These are phyloP conservation scores for Lepidurus packardi DNA, from an alignment of 1,140 invertebrate species.

Conservation along the genomic window DNA sequence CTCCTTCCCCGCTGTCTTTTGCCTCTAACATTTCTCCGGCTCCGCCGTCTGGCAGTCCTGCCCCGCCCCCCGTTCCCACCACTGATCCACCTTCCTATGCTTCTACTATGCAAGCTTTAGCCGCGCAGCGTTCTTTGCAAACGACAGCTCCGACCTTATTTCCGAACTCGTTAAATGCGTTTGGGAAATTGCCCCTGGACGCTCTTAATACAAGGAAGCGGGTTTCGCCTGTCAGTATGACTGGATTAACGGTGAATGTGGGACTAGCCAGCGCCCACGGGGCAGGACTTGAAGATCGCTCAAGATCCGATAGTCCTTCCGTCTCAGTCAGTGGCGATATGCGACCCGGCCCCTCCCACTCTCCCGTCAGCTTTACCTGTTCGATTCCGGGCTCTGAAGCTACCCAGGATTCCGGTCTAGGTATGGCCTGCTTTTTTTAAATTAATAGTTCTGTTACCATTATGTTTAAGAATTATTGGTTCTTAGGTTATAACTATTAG, in stretches of 20 bases:
- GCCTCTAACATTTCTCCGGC: conserved; percentile 34
- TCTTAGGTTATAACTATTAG: too few relatives aligned
- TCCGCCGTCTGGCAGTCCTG: conserved; percentile 35
- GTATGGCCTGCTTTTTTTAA: conserved; percentile 10
- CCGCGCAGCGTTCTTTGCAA: conserved; percentile 20
- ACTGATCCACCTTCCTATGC: conserved; percentile 87
- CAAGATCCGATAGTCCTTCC: conserved; percentile 40
- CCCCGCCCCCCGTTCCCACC: conserved; percentile 51
- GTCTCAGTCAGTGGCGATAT: conserved; percentile 47
- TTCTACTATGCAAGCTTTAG: conserved; percentile 68
- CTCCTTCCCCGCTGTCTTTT: conserved; percentile 37
- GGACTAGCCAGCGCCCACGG: conserved; percentile 49
- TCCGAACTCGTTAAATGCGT: conserved; percentile 15
- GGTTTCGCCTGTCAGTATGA: conserved; percentile 46
- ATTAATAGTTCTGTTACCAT: too few relatives aligned
- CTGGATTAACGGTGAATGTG: conserved; percentile 47
- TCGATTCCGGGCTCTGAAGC: conserved; percentile 38
- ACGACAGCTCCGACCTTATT: conserved; percentile 20
- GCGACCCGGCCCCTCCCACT: conserved; percentile 41
- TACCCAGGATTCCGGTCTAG: conserved; percentile 39
- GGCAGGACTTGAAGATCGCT: conserved; percentile 26
- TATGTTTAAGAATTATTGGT: too few relatives aligned
- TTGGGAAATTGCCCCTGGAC: neutral
- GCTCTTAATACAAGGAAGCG: conserved; percentile 38
- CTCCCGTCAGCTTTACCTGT: conserved; percentile 39